These are phyloP conservation scores for Andrena praecox DNA, from an alignment of 2,888 invertebrate genomes.

Conservation along the genomic window DNA sequence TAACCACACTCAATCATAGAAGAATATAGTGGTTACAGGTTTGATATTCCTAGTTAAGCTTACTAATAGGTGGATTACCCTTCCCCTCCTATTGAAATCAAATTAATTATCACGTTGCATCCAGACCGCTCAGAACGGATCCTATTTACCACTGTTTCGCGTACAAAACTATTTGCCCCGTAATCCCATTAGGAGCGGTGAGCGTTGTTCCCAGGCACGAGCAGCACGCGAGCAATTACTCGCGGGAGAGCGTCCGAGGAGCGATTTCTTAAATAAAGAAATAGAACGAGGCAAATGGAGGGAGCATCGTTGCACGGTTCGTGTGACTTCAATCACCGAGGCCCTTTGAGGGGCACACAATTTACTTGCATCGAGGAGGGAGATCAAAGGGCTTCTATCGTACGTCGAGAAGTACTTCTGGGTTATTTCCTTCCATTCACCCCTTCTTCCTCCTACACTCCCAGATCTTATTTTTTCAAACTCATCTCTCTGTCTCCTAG, in stretches of 20 bases:
- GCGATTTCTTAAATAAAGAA: conserved; percentile 51
- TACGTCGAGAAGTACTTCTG: conserved; percentile 41
- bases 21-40: too few relatives aligned
- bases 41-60: too few relatives aligned
- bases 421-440: conserved; percentile 49
- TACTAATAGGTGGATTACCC: too few relatives aligned
- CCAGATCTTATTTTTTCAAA: not conserved
- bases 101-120: too few relatives aligned
- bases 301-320: conserved; percentile 58
- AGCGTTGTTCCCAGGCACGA: too few relatives aligned
- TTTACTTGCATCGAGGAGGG: conserved; percentile 45
- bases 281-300: conserved; percentile 36
- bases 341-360: conserved; percentile 60
- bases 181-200: too few relatives aligned
- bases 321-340: conserved; percentile 67
- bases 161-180: too few relatives aligned
- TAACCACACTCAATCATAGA: too few relatives aligned
- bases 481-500: not conserved
- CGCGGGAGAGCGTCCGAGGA: conserved; percentile 13
- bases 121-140: too few relatives aligned
- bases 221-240: conserved; percentile 40
- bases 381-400: conserved; percentile 57
- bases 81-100: too few relatives aligned
- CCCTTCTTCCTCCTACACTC: not conserved
- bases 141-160: too few relatives aligned